A percentile compares a stretch with the other conserved stretches of the same genome.
phyloP scores from a whole-genome alignment of 2,888 invertebrate genomes.

The Euproctis similis region DNA sequence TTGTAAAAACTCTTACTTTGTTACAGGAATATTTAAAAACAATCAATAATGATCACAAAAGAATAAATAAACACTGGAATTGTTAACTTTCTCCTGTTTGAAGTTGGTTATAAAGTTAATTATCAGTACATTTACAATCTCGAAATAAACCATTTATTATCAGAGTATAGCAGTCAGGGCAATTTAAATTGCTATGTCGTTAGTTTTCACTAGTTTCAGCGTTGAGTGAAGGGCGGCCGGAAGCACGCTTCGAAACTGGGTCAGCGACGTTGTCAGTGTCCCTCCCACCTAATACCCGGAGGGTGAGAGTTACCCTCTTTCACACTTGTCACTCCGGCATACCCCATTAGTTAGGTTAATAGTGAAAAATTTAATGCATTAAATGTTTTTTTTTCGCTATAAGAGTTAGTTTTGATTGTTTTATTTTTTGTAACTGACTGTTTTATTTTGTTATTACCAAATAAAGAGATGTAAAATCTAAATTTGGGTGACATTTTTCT shows the following conservation, averaged over 20 bases:
- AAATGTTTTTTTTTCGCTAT: conserved; percentile 1
- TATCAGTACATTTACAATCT: no score
- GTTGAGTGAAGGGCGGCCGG: conserved; percentile 33
- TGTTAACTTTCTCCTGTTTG: no score
- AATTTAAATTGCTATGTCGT: conserved; percentile 33
- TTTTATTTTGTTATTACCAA: no score
- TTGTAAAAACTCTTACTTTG: no score
- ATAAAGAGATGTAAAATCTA: no score
- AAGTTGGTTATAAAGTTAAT: no score
- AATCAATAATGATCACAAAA: no score
- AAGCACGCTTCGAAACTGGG: conserved; percentile 34
- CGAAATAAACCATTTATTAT: background rate
- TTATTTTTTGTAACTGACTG: background rate
- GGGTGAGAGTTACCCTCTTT: conserved; percentile 8
- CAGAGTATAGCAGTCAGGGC: conserved; percentile 5
- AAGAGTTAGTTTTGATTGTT: background rate
- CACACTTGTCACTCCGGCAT: conserved; percentile 26
- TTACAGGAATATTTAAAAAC: no score
- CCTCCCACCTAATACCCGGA: conserved; percentile 6
- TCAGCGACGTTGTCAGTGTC: conserved; percentile 25
- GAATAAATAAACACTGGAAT: no score
- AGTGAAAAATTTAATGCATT: conserved; percentile 26
- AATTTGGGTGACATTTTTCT: no score
- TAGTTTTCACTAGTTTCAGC: conserved; percentile 31
- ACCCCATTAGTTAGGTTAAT: conserved; percentile 27